Percentiles rank a stretch among this genome's conserved stretches.
phyloP scores from a whole-genome alignment of 37 sponge, comb jelly and placozoan genomes.

The Oopsacas minuta region DNA sequence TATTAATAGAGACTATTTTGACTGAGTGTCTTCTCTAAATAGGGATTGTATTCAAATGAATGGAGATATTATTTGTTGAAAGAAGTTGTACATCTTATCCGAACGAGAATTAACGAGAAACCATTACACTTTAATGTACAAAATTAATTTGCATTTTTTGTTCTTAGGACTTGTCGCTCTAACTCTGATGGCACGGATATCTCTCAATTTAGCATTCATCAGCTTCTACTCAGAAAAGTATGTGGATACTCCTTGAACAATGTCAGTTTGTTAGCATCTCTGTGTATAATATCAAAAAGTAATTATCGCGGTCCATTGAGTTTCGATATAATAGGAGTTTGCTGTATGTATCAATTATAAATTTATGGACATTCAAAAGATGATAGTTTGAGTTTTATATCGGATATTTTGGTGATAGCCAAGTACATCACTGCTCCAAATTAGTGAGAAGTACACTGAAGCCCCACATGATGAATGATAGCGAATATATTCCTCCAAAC shows the following conservation, averaged over 20 bases:
- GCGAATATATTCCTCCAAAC: background rate
- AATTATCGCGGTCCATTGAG: background rate
- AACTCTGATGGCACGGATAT: slow-evolving; percentile 5
- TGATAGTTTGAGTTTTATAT: background rate
- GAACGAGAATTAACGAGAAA: no score
- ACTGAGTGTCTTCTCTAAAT: no score
- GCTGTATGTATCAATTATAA: background rate
- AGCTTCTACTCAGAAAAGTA: background rate
- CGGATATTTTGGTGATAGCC: background rate
- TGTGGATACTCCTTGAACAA: slow-evolving; percentile 19
- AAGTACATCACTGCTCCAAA: background rate
- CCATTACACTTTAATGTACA: no score
- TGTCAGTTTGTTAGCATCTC: background rate
- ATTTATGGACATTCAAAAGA: background rate
- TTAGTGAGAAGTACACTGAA: background rate
- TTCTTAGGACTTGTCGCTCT: background rate
- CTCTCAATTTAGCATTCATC: background rate
- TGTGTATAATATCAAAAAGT: background rate
- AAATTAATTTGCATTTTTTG: background rate
- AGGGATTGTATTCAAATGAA: no score
- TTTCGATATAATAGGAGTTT: background rate
- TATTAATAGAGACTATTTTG: no score
- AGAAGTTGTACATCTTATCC: no score
- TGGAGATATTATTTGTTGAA: no score
- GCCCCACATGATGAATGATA: background rate